phyloP scores from a whole-genome alignment of 2,113 vertebrate genomes.

The Cynopterus brachyotis region DNA sequence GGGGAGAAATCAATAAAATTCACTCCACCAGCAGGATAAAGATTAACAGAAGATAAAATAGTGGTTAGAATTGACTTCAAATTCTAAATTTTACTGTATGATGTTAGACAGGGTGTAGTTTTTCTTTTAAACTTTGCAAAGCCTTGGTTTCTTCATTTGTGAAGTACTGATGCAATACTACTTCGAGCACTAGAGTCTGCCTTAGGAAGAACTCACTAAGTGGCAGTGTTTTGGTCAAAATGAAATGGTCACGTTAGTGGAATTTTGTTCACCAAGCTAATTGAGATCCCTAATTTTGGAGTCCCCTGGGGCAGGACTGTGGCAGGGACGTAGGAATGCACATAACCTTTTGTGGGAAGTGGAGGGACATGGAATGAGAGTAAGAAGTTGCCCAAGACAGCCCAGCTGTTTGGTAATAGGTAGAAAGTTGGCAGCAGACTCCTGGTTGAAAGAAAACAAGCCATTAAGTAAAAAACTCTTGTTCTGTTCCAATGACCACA shows the following conservation, averaged over 20 bases:
- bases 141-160: not conserved
- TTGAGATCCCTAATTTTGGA: not conserved
- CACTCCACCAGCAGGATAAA: not conserved
- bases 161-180: not conserved
- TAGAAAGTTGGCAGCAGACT: not conserved
- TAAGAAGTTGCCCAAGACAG: not conserved
- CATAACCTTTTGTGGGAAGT: not conserved
- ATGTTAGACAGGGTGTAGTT: not conserved
- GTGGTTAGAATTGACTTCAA: not conserved
- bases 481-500: not conserved
- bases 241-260: not conserved
- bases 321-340: not conserved
- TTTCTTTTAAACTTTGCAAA: not conserved
- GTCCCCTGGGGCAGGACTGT: too few relatives aligned
- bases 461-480: not conserved
- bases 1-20: not conserved
- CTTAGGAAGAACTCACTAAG: not conserved
- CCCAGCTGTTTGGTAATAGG: not conserved
- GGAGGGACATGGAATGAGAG: not conserved
- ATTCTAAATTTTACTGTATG: not conserved
- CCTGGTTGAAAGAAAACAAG: not conserved
- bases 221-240: not conserved
- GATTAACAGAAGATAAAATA: not conserved
- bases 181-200: not conserved
- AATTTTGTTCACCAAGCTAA: not conserved